Conservation (phyloP, 2,113 vertebrate species). For the Rousettus leschenaultii region DNA sequence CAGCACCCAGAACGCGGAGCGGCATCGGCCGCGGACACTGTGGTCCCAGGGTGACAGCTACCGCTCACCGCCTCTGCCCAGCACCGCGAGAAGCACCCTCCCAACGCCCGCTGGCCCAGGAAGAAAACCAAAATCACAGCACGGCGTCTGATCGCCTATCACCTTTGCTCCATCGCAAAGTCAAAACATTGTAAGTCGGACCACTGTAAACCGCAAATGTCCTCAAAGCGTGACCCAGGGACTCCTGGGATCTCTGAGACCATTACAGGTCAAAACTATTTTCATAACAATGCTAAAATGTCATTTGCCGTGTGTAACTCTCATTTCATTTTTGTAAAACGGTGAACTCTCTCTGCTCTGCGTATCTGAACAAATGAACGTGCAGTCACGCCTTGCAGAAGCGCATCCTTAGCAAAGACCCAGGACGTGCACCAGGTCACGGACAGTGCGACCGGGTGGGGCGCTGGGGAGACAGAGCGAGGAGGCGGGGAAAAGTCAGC, state of each 20-base stretch:
- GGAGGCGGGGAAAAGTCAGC: background rate
- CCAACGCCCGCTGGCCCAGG: too few relatives aligned
- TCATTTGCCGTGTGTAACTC: background rate
- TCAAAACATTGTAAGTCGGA: background rate
- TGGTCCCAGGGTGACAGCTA: background rate
- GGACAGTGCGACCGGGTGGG: too few relatives aligned
- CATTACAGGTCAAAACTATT: background rate
- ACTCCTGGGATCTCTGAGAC: background rate
- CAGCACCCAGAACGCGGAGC: too few relatives aligned
- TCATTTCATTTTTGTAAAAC: background rate
- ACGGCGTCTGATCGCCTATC: background rate
- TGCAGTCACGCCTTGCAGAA: background rate
- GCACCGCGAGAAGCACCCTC: accelerated
- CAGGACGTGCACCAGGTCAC: background rate
- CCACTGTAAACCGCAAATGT: background rate
- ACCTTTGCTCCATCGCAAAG: background rate
- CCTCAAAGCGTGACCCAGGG: background rate
- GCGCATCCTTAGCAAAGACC: background rate
- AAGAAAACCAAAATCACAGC: background rate
- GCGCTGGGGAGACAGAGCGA: background rate
- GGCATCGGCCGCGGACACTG: too few relatives aligned
- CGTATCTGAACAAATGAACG: background rate
- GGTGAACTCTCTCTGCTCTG: background rate
- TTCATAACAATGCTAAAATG: background rate
- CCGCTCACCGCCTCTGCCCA: background rate